phyloP scores from a whole-genome alignment of 1,140 invertebrate species.

The Gonioctena quinquepunctata region DNA sequence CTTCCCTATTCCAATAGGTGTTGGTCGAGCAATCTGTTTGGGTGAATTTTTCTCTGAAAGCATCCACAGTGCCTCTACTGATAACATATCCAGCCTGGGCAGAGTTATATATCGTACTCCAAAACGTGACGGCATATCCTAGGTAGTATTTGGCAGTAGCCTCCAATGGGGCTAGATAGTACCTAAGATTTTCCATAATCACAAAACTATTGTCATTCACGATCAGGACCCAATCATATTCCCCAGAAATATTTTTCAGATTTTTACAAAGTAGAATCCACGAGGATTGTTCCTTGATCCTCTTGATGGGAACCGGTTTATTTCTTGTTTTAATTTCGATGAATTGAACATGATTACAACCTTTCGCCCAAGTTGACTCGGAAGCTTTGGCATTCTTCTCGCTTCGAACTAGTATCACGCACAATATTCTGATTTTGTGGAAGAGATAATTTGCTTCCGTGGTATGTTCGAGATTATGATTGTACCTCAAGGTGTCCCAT shows the following conservation, averaged over 20 bases:
- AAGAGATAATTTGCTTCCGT: conserved; percentile 42
- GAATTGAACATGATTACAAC: conserved; percentile 37
- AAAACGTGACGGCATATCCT: conserved; percentile 44
- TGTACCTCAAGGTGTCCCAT: conserved; percentile 45
- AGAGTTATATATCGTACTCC: conserved; percentile 40
- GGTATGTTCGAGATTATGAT: conserved; percentile 20
- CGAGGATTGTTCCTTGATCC: conserved; percentile 33
- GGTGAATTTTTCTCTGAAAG: conserved; percentile 30
- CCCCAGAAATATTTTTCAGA: conserved; percentile 22
- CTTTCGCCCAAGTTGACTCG: conserved; percentile 41
- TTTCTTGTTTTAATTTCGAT: conserved; percentile 30
- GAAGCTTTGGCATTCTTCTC: conserved; percentile 35
- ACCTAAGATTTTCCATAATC: conserved; percentile 45
- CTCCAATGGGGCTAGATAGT: conserved; percentile 37
- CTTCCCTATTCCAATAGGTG: conserved; percentile 44
- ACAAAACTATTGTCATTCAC: conserved; percentile 45
- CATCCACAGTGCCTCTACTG: conserved; percentile 34
- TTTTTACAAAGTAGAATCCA: conserved; percentile 40
- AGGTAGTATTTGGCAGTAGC: conserved; percentile 41
- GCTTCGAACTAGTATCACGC: conserved; percentile 39
- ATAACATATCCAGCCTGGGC: conserved; percentile 44
- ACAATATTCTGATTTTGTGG: conserved; percentile 36
- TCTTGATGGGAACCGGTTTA: conserved; percentile 34
- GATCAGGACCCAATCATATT: conserved; percentile 43
- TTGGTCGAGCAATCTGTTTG: conserved; percentile 26